Evolutionary conservation across 2,888 invertebrate genomes (phyloP).

Genomic region (Morpho deidamia): DNA sequence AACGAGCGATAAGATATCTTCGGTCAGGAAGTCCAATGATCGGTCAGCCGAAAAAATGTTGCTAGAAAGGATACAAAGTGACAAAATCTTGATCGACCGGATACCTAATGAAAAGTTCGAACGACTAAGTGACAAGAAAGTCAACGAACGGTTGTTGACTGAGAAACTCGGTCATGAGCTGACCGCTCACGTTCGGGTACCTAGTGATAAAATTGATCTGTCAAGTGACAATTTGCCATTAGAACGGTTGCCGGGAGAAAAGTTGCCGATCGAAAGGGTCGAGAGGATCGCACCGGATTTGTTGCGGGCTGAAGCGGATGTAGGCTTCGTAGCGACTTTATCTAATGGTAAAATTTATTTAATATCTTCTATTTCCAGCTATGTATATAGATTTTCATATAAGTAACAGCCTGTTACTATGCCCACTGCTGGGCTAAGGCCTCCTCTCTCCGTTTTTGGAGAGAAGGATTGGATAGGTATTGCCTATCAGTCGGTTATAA

Average conservation of each 20-base stretch:
- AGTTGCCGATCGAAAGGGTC: conserved; percentile 35
- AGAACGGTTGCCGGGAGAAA: conserved; percentile 37
- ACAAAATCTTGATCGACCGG: conserved; percentile 27
- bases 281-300: conserved; percentile 34
- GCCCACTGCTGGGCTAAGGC: too few relatives aligned
- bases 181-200: conserved; percentile 17
- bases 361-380: too few relatives aligned
- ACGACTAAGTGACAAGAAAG: too few relatives aligned
- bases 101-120: conserved; percentile 9
- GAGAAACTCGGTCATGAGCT: conserved; percentile 28
- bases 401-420: too few relatives aligned
- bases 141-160: conserved; percentile 32
- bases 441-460: too few relatives aligned
- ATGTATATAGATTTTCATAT: not conserved
- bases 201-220: conserved; percentile 27
- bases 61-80: conserved; percentile 25
- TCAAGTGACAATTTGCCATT: conserved; percentile 41
- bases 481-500: too few relatives aligned
- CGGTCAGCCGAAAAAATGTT: conserved; percentile 29
- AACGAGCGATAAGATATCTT: conserved; percentile 10
- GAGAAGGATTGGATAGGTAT: too few relatives aligned
- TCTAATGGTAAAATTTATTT: conserved; percentile 44
- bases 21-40: conserved; percentile 27
- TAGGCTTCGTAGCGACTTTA: conserved; percentile 46
- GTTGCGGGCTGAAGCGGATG: conserved; percentile 65